These are phyloP conservation scores for Helleia helle DNA, from an alignment of 2,888 invertebrate species.

Conservation along the genomic window DNA sequence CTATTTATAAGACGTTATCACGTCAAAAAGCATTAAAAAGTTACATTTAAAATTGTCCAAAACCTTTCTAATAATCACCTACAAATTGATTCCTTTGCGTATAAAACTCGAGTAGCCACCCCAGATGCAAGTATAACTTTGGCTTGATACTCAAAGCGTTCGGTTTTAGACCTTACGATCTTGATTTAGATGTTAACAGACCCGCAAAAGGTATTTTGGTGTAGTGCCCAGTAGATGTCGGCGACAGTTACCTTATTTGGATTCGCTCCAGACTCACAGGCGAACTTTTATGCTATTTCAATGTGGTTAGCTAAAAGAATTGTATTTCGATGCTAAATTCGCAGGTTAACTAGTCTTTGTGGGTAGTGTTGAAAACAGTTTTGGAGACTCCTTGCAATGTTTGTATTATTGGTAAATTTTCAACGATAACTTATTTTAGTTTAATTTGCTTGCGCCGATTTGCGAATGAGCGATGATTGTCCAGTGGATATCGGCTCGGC, in stretches of 20 bases:
- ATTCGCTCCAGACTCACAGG: constrained; percentile 53
- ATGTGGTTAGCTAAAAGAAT: constrained; percentile 51
- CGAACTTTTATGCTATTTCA: constrained; percentile 67
- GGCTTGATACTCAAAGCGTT: constrained; percentile 31
- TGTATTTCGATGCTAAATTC: constrained; percentile 27
- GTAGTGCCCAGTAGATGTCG: constrained; percentile 50
- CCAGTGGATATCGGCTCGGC: too few relatives aligned
- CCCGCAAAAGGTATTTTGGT: constrained; percentile 28
- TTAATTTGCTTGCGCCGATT: not conserved
- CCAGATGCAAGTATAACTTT: constrained; percentile 50
- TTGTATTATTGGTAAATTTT: too few relatives aligned
- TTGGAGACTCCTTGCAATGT: too few relatives aligned
- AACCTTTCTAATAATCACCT: constrained; percentile 32
- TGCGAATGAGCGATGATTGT: too few relatives aligned
- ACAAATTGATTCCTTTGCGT: constrained; percentile 53
- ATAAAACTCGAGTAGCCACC: constrained; percentile 53
- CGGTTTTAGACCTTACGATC: constrained; percentile 31
- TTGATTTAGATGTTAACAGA: constrained; percentile 24
- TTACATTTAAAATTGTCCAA: too few relatives aligned
- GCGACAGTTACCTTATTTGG: constrained; percentile 70
- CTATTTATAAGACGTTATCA: too few relatives aligned
- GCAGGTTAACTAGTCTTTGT: constrained; percentile 21
- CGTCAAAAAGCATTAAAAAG: too few relatives aligned
- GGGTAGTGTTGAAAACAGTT: constrained; percentile 9
- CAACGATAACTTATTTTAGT: not conserved